Evolutionary conservation across 2,797 vertebrate species (phyloP).

Genomic region (Clarias platycephalus): DNA sequence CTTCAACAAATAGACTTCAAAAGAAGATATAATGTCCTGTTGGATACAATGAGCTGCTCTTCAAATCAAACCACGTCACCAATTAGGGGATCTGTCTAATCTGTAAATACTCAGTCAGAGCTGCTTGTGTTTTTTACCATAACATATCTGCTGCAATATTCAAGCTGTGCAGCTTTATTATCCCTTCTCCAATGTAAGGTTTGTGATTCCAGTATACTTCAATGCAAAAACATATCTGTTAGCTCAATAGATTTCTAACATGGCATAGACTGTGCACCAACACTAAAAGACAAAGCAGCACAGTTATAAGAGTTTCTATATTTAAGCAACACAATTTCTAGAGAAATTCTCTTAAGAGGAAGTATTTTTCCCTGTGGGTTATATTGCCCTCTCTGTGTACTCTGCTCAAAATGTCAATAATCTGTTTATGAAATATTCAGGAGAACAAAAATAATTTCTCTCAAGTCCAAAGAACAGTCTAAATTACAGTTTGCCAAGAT

Average conservation of each 20-base stretch:
- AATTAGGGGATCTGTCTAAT: not conserved
- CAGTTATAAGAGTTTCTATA: not conserved
- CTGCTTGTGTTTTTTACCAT: not conserved
- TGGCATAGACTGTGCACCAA: not conserved
- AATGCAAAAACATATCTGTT: not conserved
- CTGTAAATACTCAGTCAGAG: not conserved
- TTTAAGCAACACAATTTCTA: not conserved
- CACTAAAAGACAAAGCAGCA: not conserved
- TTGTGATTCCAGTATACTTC: not conserved
- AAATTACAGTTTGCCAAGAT: not conserved
- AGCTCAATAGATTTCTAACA: not conserved
- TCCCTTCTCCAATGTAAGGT: not conserved
- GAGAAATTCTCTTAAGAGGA: not conserved
- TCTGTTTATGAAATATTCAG: slow-evolving; percentile 36
- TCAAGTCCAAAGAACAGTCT: not conserved
- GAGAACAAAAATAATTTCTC: slow-evolving; percentile 25
- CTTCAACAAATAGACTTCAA: not conserved
- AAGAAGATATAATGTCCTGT: not conserved
- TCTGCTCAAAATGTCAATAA: slow-evolving; percentile 27
- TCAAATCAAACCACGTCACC: not conserved
- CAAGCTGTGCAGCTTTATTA: not conserved
- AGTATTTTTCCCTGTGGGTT: not conserved
- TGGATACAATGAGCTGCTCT: not conserved
- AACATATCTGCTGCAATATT: not conserved
- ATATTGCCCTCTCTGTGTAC: slow-evolving; percentile 18